Conservation (phyloP, 2,888 invertebrate species). For the Ectemnius lituratus region DNA sequence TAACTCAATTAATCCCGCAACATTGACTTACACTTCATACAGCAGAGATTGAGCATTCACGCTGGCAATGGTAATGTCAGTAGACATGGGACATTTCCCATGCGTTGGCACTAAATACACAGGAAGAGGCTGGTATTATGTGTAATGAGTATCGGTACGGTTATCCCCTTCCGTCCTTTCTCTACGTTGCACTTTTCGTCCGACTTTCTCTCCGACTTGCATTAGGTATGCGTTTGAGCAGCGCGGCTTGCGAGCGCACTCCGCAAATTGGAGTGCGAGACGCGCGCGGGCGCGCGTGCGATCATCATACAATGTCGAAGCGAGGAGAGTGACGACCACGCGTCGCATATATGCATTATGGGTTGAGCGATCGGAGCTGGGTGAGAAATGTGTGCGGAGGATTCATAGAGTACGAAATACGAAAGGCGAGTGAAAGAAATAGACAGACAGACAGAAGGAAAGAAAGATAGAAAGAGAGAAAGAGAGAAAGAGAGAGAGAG, state of each 20-base stretch:
- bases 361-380: background rate
- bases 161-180: background rate
- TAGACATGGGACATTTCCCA: too few species aligned
- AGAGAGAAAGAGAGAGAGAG: background rate
- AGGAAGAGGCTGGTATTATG: too few species aligned
- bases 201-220: too few species aligned
- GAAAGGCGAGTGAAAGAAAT: background rate
- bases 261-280: background rate
- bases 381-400: background rate
- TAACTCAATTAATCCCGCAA: conserved; percentile 28
- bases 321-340: conserved; percentile 36
- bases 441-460: too few species aligned
- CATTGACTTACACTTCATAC: conserved; percentile 27
- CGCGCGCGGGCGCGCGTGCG: conserved; percentile 3
- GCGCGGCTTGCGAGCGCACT: background rate
- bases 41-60: background rate
- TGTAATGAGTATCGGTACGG: too few species aligned
- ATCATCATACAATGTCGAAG: conserved; percentile 42
- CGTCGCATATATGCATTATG: conserved; percentile 26
- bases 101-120: too few species aligned
- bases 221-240: too few species aligned
- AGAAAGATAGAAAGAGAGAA: background rate
- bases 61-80: too few species aligned
- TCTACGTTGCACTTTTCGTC: background rate
- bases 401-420: background rate